Percentiles rank a stretch among this genome's conserved stretches.
phyloP scores from a whole-genome alignment of 2,113 vertebrate species.

The Lophius piscatorius region DNA sequence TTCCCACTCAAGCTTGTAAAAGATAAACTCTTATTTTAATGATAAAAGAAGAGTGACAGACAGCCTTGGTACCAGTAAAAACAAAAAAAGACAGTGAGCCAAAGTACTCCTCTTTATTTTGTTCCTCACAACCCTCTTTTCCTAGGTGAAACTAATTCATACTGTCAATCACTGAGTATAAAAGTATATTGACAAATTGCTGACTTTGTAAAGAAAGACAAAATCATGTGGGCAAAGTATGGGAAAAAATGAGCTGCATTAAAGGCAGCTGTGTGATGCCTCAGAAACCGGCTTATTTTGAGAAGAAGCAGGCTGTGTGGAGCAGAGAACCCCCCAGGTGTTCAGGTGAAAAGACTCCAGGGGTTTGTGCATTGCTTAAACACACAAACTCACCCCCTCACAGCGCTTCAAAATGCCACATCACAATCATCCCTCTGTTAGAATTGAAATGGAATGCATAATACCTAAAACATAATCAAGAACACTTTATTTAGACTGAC shows the following conservation, averaged over 20 bases:
- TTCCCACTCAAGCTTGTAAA: conserved; percentile 72
- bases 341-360: conserved; percentile 50
- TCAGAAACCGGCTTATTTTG: conserved; percentile 56
- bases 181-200: conserved; percentile 62
- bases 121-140: conserved; percentile 8
- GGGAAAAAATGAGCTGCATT: conserved; percentile 59
- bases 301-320: conserved; percentile 60
- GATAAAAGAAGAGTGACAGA: conserved; percentile 73
- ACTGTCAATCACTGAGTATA: conserved; percentile 70
- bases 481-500: conserved; percentile 20
- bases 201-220: conserved; percentile 51
- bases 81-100: conserved; percentile 42
- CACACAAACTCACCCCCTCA: conserved; percentile 34
- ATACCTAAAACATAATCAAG: conserved; percentile 22
- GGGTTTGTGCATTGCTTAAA: conserved; percentile 52
- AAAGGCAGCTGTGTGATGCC: conserved; percentile 60
- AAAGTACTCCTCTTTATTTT: conserved; percentile 32
- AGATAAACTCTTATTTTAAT: conserved; percentile 81
- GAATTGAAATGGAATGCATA: conserved; percentile 39
- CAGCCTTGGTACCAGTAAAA: conserved; percentile 53
- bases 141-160: conserved; percentile 52
- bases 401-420: conserved; percentile 59
- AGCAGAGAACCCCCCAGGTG: conserved; percentile 57
- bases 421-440: conserved; percentile 48
- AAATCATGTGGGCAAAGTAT: conserved; percentile 55